Evolutionary conservation across 2,113 vertebrate genomes (phyloP), one percentile per base, ranked within the genome.

Genomic region (Cyrtonyx montezumae): DNA sequence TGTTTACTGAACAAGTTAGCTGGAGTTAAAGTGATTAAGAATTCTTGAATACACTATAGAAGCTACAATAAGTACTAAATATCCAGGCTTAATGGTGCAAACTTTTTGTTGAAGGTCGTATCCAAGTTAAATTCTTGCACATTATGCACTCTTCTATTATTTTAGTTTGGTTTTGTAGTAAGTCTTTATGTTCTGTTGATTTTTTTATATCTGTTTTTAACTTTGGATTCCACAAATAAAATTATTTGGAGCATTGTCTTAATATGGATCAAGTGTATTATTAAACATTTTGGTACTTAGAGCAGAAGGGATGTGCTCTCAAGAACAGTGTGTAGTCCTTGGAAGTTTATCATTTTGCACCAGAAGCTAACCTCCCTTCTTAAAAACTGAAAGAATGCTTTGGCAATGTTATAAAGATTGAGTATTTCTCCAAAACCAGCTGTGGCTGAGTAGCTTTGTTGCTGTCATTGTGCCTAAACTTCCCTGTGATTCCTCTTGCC

Each of bases 221-320:
- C 26, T 75, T 71, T 13, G 21, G 83, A 42, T 56, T 77, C 56
- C 80, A 58, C n/a, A 73, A 96, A 96, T 96, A 95, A 95, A 96
- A 68, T 61, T 18, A 42, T 13, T 6, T 22, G 6, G 49, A 56
- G 68, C 67, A n/a, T 90, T 91, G 79, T 89, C 43, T 83, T 88
- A 65, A 65, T 63, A 46, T 1, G 14, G 87, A 20, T n/a, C 11
- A 70, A 78, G 15, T 28, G 18, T 32, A n/a, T 93, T 80, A 66
- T 56, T 87, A 85, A 36, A 59, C 30, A 74, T 37, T 32, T 5
- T 20, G 80, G 68, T 34, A 32, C 62, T n/a, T 32, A 32, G 14
- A 32, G 40, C 40, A 40, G 62, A 59, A 87, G 53, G 46, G 49
- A 56, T 25, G 36, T 48, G 18, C 84, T 86, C 83, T 30, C 30